A percentile compares a stretch with the other conserved stretches of the same genome.
These are phyloP conservation scores for Dromas ardeola DNA, from an alignment of 2,113 vertebrate species.

Conservation along the genomic window DNA sequence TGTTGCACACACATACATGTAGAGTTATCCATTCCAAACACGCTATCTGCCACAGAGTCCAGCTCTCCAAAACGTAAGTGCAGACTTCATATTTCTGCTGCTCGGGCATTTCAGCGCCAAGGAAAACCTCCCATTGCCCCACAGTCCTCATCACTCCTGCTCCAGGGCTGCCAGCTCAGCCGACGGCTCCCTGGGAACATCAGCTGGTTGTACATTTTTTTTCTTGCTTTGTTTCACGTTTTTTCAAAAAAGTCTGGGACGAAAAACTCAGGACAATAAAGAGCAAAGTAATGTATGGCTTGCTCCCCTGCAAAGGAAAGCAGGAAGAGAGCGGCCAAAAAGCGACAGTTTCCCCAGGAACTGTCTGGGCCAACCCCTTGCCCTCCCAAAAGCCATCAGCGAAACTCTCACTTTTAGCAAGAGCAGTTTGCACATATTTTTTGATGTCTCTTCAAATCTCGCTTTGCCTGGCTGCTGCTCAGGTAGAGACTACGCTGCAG, in stretches of 20 bases:
- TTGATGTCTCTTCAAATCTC: background rate
- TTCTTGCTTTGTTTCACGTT: background rate
- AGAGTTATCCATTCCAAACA: background rate
- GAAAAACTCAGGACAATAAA: background rate
- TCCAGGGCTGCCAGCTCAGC: background rate
- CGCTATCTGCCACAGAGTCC: background rate
- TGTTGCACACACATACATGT: background rate
- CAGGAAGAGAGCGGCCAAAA: background rate
- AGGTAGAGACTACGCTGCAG: fast-evolving
- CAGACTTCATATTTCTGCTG: background rate
- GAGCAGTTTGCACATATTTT: background rate
- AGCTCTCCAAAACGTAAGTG: background rate
- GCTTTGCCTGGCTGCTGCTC: background rate
- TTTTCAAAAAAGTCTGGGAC: background rate
- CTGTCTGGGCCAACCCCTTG: background rate
- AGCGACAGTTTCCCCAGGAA: background rate
- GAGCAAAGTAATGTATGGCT: fast-evolving
- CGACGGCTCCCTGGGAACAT: background rate
- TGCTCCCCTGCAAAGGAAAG: background rate
- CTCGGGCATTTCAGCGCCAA: background rate
- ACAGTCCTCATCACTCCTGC: background rate
- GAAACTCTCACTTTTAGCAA: background rate
- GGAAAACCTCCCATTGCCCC: background rate
- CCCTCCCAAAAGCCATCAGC: background rate
- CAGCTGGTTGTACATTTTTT: background rate